phyloP scores from a whole-genome alignment of 2,113 vertebrate genomes.

The Acanthisitta chloris region DNA sequence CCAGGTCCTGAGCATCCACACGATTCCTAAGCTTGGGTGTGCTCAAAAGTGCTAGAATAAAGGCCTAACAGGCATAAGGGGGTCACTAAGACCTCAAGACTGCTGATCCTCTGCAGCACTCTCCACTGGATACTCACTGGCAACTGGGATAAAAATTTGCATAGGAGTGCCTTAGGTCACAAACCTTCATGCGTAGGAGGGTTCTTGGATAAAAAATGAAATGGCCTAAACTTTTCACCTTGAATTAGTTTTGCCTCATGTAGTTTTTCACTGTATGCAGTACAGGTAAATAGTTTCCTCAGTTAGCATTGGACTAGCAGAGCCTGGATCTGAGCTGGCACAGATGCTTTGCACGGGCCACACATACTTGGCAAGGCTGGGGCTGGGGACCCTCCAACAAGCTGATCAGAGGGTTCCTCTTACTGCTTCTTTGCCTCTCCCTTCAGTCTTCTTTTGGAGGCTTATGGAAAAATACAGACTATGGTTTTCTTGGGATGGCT shows the following conservation, averaged over 20 bases:
- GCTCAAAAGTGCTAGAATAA: neutral
- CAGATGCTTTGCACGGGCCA: neutral
- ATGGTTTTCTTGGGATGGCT: neutral
- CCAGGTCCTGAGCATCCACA: neutral
- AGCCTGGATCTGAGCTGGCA: neutral
- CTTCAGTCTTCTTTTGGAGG: neutral
- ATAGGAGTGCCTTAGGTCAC: neutral
- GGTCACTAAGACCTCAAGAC: neutral
- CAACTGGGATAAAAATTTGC: neutral
- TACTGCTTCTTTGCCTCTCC: neutral
- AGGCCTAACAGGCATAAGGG: neutral
- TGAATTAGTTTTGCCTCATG: neutral
- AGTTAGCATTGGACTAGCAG: neutral
- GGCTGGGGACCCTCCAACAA: neutral
- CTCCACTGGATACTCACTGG: neutral
- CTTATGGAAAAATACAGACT: neutral
- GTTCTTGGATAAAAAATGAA: neutral
- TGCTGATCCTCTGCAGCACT: neutral
- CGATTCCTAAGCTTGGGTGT: neutral
- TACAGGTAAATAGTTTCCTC: neutral
- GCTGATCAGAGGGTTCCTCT: neutral
- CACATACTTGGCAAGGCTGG: neutral
- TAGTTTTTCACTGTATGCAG: neutral
- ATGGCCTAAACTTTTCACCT: neutral
- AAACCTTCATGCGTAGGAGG: rapidly evolving